Evolutionary conservation across 37 sponge, comb jelly and placozoan genomes (phyloP).

Genomic region (Oopsacas minuta): DNA sequence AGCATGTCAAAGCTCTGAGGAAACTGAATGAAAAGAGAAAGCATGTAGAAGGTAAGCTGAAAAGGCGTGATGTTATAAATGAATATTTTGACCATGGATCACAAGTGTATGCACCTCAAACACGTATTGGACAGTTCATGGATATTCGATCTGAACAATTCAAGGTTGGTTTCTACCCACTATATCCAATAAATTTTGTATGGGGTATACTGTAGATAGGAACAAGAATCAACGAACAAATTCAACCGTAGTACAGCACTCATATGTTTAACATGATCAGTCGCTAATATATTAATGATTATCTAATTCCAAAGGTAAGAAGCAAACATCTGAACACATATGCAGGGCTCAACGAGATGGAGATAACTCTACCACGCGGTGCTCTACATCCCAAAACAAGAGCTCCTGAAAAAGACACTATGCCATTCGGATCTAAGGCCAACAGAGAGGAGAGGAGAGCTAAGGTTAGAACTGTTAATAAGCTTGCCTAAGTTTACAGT

Average conservation of each 20-base stretch:
- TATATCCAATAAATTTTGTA: no score
- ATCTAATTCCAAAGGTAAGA: background rate
- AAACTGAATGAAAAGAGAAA: conserved; percentile 55
- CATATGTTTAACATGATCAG: no score
- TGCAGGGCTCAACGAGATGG: background rate
- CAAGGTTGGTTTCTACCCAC: no score
- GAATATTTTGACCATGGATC: conserved; percentile 80
- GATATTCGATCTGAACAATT: conserved; percentile 70
- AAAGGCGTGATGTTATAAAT: conserved; percentile 49
- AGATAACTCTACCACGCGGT: background rate
- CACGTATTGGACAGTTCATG: conserved; percentile 76
- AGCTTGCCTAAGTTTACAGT: no score
- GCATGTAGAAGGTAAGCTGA: conserved; percentile 62
- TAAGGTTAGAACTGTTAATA: background rate
- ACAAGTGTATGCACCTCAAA: conserved; percentile 87
- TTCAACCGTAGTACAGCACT: no score
- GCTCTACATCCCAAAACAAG: background rate
- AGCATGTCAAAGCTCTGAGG: conserved; percentile 86
- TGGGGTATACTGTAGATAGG: no score
- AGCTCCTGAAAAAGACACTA: background rate
- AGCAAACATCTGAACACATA: conserved; percentile 2
- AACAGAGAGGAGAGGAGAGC: background rate
- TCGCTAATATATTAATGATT: no score
- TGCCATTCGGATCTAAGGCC: background rate
- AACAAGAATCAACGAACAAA: no score